Conservation (phyloP, 2,888 invertebrate species). For the Torymus auratus region DNA sequence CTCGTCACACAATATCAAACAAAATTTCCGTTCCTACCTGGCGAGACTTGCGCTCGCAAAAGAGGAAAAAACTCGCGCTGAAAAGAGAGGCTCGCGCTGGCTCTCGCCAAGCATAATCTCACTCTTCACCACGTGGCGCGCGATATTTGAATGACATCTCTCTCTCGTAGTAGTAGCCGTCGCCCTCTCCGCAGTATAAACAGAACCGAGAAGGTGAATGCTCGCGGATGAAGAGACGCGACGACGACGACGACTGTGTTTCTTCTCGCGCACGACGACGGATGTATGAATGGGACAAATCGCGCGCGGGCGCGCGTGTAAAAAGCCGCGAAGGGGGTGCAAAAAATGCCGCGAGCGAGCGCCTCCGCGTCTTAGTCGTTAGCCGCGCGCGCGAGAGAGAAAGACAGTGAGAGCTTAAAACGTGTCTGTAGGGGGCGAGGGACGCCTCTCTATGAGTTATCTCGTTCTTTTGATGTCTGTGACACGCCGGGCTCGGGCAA, state of each 20-base stretch:
- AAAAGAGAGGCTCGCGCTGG: too few species aligned
- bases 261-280: neutral
- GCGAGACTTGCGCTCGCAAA: too few species aligned
- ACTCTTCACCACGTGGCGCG: neutral
- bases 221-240: neutral
- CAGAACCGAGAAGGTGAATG: constrained; percentile 7
- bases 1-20: constrained; percentile 17
- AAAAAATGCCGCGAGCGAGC: too few species aligned
- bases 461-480: too few species aligned
- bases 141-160: constrained; percentile 24
- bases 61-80: too few species aligned
- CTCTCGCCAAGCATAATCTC: constrained; percentile 2
- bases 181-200: neutral
- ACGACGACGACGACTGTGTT: neutral
- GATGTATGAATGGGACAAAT: constrained; percentile 24
- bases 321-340: neutral
- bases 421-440: too few species aligned
- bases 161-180: too few species aligned
- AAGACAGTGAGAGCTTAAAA: too few species aligned
- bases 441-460: too few species aligned
- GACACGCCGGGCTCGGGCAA: too few species aligned
- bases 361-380: too few species aligned
- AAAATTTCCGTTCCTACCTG: constrained; percentile 18
- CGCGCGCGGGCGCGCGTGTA: constrained; percentile 7
- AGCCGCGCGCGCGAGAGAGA: too few species aligned